Evolutionary conservation across 2,888 invertebrate genomes (phyloP).

Genomic region (Pimpla rufipes): DNA sequence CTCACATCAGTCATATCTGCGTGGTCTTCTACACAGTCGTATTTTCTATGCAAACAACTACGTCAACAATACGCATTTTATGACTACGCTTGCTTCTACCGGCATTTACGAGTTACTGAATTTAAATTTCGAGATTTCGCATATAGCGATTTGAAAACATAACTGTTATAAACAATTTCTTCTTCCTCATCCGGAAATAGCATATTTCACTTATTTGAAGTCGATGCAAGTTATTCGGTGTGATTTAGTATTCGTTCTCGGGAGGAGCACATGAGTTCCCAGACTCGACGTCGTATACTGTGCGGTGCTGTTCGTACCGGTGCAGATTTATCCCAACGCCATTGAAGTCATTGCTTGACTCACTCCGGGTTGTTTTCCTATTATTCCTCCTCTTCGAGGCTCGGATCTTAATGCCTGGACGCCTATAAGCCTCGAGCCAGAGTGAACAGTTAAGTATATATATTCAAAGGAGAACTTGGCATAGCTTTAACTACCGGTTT

Average conservation of each 20-base stretch:
- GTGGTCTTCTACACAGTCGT: constrained; percentile 24
- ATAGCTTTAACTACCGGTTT: constrained; percentile 50
- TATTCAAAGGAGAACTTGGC: constrained; percentile 34
- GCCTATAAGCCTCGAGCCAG: constrained; percentile 9
- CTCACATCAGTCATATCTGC: constrained; percentile 45
- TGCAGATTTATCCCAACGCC: constrained; percentile 4
- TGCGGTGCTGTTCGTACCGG: constrained; percentile 64
- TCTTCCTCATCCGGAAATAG: too few species aligned
- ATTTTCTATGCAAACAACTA: constrained; percentile 1
- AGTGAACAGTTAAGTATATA: constrained; percentile 6
- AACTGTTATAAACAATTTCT: too few species aligned
- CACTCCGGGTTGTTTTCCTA: constrained; percentile 47
- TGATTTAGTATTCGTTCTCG: too few species aligned
- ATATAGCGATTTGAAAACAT: too few species aligned
- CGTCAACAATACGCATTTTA: not conserved
- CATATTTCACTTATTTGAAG: too few species aligned
- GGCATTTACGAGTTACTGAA: too few species aligned
- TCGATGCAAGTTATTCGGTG: not conserved
- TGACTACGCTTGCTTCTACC: not conserved
- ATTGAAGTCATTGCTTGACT: constrained; percentile 30
- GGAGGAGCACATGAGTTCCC: constrained; percentile 32
- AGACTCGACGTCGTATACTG: constrained; percentile 69
- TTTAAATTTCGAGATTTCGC: too few species aligned
- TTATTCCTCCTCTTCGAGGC: constrained; percentile 28
- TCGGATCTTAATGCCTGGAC: constrained; percentile 4